Base-by-base conservation (phyloP, 2,888 invertebrate species). In the Notocelia uddmanniana region DNA sequence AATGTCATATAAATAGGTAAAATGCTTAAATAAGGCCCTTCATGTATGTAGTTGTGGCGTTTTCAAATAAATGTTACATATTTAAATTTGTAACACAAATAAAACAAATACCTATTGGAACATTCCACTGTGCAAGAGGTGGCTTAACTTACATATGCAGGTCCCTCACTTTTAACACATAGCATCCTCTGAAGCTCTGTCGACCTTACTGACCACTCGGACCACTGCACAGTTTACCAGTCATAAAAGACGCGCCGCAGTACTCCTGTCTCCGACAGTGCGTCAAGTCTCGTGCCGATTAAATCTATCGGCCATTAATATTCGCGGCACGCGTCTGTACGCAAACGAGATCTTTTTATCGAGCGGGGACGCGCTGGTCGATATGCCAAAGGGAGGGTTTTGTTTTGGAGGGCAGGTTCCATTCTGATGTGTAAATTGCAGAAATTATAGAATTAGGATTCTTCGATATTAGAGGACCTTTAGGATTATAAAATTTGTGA, bases 241-340 rank as follows among this genome's bases (percentile, higher is more conserved):
- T 31, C 8, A 31, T 31, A 31, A 31, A 26, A 31, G 3, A 31
- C 31, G 3, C 31, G 8, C 45, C 45, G n/a, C 45, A 45, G 45
- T 45, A 45, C 19, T 50, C 15, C 41, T 45, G 60, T 23, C 26
- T 45, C 23, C 11, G 60, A 60, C 34, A 52, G 23, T 54, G 64
- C 45, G 52, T 66, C 45, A 60, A 26, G 58, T 37, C 37, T 15
- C 10, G 15, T 18, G 84, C 81, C 81, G 83, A 78, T 93, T 91
- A 90, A 92, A 93, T 93, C 93, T 92, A 91, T 91, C 87, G 87
- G 89, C 86, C 83, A 90, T 93, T 93, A 92, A 87, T 87, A 93
- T 93, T 89, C 93, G 86, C 85, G 84, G 86, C 93, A 93, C 93
- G 93, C 89, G 85, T 91, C 82, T 87, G 87, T 88, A 90, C 89